A percentile compares a stretch with the other conserved stretches of the same genome.
phyloP scores from a whole-genome alignment of 2,888 invertebrate species.

The Parnassius glacialis region DNA sequence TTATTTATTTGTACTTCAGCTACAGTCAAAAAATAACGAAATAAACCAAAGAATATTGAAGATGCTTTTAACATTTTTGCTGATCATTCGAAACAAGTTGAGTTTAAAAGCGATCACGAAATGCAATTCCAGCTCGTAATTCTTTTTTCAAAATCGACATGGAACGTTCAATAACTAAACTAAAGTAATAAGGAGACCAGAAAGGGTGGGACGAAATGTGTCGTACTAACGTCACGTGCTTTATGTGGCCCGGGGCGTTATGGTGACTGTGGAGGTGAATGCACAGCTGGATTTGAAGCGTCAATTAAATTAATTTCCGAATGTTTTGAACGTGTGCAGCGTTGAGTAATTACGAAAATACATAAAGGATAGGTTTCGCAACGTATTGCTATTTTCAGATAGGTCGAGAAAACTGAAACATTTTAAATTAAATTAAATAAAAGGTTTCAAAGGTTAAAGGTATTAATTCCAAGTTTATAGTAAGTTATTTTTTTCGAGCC shows the following conservation, averaged over 20 bases:
- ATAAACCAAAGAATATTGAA: not conserved
- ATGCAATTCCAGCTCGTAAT: conserved; percentile 12
- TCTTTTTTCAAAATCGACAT: conserved; percentile 14
- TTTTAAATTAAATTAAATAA: too few relatives aligned
- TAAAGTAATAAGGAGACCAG: conserved; percentile 23
- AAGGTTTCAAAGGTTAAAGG: too few relatives aligned
- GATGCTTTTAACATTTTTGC: not conserved
- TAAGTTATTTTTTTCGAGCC: too few relatives aligned
- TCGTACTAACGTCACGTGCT: conserved; percentile 34
- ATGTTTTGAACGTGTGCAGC: conserved; percentile 39
- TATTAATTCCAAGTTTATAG: too few relatives aligned
- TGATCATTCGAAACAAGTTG: conserved; percentile 5
- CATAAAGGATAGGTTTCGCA: too few relatives aligned
- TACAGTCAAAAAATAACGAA: too few relatives aligned
- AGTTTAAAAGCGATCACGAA: conserved; percentile 12
- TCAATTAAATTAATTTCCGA: conserved; percentile 41
- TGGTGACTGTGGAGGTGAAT: conserved; percentile 27
- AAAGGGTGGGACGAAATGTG: conserved; percentile 27
- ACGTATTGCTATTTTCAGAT: too few relatives aligned
- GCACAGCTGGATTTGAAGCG: conserved; percentile 29
- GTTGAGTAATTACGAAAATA: conserved; percentile 5
- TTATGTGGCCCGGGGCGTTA: conserved; percentile 27
- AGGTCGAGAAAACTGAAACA: too few relatives aligned
- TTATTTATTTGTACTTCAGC: too few relatives aligned
- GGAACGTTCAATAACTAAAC: conserved; percentile 29